Conservation (phyloP, 2,797 vertebrate genomes). For the Arremon aurantiirostris region DNA sequence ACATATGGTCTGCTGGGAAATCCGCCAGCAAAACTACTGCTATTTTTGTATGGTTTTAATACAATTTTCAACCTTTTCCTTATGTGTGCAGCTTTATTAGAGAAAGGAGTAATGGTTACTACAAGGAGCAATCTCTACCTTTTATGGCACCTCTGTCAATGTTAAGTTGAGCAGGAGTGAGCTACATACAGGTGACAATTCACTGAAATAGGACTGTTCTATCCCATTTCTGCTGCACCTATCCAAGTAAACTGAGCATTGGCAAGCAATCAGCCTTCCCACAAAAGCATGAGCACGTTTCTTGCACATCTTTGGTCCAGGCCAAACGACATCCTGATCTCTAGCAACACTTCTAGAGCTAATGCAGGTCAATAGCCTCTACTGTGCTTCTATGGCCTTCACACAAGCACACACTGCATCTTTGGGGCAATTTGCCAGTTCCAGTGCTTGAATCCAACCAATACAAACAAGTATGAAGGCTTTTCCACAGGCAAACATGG, state of each 20-base stretch:
- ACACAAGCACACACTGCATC: neutral
- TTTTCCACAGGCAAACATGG: neutral
- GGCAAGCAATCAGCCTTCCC: neutral
- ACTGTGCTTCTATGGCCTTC: neutral
- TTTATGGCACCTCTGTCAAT: neutral
- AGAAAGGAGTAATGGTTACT: neutral
- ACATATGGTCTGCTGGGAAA: slow-evolving; percentile 45
- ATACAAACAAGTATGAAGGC: neutral
- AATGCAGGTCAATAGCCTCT: neutral
- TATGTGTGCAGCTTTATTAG: neutral
- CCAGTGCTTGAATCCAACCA: neutral
- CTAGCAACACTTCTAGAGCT: neutral
- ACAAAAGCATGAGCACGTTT: neutral
- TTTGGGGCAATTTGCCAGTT: neutral
- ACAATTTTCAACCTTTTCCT: neutral
- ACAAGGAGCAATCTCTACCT: neutral
- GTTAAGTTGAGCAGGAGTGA: neutral
- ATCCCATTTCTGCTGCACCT: neutral
- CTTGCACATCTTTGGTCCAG: neutral
- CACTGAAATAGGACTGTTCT: neutral
- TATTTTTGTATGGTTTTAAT: slow-evolving; percentile 16
- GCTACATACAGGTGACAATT: neutral
- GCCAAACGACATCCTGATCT: neutral
- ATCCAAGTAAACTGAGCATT: neutral
- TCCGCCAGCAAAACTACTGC: neutral